Percentiles rank a stretch among this genome's conserved stretches.
Conservation (phyloP, 2,113 vertebrate species). For the Cygnus buccinator region DNA sequence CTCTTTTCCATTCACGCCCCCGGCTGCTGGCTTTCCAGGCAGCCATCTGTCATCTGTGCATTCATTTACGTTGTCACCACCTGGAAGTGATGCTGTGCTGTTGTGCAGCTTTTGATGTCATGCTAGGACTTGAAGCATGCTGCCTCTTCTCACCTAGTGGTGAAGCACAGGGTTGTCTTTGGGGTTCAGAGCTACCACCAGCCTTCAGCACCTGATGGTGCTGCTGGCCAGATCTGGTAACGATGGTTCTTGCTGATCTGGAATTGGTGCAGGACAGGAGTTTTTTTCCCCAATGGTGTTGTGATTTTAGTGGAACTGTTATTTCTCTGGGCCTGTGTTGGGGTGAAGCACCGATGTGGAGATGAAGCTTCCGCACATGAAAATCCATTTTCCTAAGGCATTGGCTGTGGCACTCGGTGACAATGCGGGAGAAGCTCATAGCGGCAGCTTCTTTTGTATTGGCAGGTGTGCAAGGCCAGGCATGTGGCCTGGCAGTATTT, state of each 20-base stretch:
- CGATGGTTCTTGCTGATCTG: background rate
- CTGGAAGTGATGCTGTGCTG: background rate
- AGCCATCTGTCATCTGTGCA: background rate
- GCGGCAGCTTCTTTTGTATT: accelerated
- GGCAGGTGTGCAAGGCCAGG: background rate
- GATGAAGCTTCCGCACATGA: background rate
- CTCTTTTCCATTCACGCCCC: background rate
- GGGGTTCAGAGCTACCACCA: accelerated
- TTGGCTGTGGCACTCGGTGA: accelerated
- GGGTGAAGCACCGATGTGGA: background rate
- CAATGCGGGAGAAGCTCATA: accelerated
- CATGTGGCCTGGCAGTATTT: background rate
- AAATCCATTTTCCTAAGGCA: background rate
- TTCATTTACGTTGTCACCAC: background rate
- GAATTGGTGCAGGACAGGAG: accelerated
- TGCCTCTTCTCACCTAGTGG: background rate
- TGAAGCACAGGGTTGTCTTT: accelerated
- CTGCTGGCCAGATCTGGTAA: background rate
- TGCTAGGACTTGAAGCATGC: accelerated
- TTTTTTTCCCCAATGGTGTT: background rate
- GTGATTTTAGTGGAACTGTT: background rate
- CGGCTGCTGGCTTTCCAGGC: background rate
- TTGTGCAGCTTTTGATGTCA: background rate
- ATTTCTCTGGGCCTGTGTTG: background rate
- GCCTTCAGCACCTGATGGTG: accelerated